Evolutionary conservation across 1,140 invertebrate genomes (phyloP).

Genomic region (Homarus americanus): DNA sequence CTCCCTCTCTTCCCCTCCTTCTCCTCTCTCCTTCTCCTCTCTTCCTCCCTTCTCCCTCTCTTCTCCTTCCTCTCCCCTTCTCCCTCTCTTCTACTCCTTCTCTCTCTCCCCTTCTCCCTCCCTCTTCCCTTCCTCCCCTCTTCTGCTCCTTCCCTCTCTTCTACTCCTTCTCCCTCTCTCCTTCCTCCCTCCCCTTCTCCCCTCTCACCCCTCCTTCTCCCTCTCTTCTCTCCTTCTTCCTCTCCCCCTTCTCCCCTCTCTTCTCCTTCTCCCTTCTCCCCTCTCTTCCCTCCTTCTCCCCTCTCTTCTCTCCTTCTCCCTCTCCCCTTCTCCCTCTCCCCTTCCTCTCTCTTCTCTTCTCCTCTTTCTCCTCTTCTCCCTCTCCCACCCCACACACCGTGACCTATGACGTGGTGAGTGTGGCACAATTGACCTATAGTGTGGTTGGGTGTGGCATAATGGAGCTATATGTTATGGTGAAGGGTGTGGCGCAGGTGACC

Average conservation of each 20-base stretch:
- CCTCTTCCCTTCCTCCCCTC: neutral
- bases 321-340: neutral
- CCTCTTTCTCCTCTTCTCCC: neutral
- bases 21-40: neutral
- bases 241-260: neutral
- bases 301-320: neutral
- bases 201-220: too few relatives aligned
- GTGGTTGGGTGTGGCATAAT: too few relatives aligned
- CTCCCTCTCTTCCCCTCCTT: neutral
- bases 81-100: too few relatives aligned
- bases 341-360: neutral
- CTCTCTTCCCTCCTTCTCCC: neutral
- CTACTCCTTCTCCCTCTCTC: neutral
- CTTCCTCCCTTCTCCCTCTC: neutral
- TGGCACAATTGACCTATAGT: too few relatives aligned
- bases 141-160: too few relatives aligned
- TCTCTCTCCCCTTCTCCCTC: neutral
- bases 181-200: neutral
- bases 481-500: too few relatives aligned
- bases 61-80: neutral
- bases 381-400: neutral
- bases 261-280: neutral
- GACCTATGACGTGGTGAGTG: too few relatives aligned
- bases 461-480: too few relatives aligned
- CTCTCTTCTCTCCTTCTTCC: neutral